Conservation (phyloP, 2,888 invertebrate genomes). For the Steinernema carpocapsae region DNA sequence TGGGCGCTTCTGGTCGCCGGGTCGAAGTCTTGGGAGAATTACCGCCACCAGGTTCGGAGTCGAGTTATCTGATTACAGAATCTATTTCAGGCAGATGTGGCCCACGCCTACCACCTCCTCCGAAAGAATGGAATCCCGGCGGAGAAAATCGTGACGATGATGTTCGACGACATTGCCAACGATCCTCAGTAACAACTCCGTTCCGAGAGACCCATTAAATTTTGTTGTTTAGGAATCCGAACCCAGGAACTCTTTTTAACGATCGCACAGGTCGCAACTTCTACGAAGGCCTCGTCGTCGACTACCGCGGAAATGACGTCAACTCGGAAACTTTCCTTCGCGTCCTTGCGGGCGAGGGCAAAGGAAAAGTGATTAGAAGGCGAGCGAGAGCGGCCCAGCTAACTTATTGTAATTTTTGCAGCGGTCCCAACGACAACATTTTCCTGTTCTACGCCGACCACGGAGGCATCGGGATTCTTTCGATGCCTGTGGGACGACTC, state of each 20-base stretch:
- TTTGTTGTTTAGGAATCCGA: neutral
- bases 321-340: neutral
- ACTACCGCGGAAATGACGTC: constrained; percentile 5
- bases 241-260: neutral
- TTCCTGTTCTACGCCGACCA: constrained; percentile 76
- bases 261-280: neutral
- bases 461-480: constrained; percentile 74
- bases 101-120: constrained; percentile 27
- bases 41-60: constrained; percentile 75
- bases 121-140: neutral
- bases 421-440: constrained; percentile 74
- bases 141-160: constrained; percentile 22
- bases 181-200: constrained; percentile 6
- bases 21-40: constrained; percentile 73
- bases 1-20: constrained; percentile 74
- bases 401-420: constrained; percentile 59
- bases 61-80: too few relatives aligned
- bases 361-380: neutral
- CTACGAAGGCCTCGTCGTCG: neutral
- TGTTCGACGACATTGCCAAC: constrained; percentile 24
- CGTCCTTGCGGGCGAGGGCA: neutral
- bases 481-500: constrained; percentile 70
- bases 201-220: neutral
- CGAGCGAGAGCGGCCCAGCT: neutral
- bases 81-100: constrained; percentile 34